Base-by-base conservation (phyloP, 1,140 invertebrate species). In the Sinonovacula constricta region DNA sequence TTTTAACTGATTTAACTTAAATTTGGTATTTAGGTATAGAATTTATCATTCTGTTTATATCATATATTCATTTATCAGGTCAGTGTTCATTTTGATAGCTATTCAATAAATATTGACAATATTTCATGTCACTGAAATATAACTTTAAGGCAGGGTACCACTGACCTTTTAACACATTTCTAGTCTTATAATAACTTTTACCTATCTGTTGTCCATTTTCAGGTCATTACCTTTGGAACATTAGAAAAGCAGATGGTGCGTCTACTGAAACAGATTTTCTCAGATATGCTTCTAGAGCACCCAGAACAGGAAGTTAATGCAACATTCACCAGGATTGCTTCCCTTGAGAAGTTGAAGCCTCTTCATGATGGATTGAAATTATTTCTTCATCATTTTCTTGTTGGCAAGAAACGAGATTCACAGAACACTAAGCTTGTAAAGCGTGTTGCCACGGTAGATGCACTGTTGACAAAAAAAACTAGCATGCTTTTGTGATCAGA, bases 221-320 rank as follows among this genome's bases (percentile, higher is more conserved):
- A 96, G 95, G 93, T 95, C 30, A 92, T 97, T n/a, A 91, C 96
- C 84, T 95, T 97, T 90, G 93, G 94, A 0, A 95, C 96, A 85
- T 91, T 97, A 81, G 94, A 95, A 81, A 95, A 95, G 87, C 85
- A 90, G 0, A 93, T 93, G 24, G 92, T 96, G 14, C 90, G 93
- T 39, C 94, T 97, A 79, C 91, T 96, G 82, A 93, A 94, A 54
- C 93, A 94, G 83, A 93, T 95, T 39, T 90, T 97, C 30, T 85
- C 95, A 0, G 93, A 93, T 3, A 92, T 97, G 65, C 91, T 97
- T 28, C 90, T 95, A 49, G 92, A 94, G 53, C 91, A 93, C 24
- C 88, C 92, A 81, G 86, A 92, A 28, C 92, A 94, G 80, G 89
- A 91, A 0, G 92, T 93, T 59, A 70, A 93, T 4, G 90, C 93